phyloP scores from a whole-genome alignment of 2,113 vertebrate species.

The Azemiops feae region DNA sequence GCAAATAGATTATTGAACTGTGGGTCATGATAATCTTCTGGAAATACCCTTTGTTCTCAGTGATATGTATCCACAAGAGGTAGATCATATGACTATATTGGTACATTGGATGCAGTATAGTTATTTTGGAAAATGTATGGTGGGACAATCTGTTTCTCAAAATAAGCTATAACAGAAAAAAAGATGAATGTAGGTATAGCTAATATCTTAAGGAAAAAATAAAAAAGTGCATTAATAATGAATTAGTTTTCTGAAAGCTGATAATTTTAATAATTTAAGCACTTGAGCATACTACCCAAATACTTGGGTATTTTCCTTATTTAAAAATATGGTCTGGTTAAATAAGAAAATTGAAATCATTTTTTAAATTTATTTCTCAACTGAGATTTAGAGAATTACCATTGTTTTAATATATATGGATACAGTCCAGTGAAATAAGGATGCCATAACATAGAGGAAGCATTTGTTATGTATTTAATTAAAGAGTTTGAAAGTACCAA shows the following conservation, averaged over 20 bases:
- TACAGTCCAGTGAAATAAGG: not conserved
- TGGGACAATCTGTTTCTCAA: not conserved
- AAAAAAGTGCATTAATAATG: not conserved
- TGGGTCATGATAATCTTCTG: not conserved
- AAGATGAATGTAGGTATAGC: not conserved
- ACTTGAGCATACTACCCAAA: not conserved
- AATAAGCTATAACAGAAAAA: not conserved
- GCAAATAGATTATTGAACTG: not conserved
- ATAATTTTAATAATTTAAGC: not conserved
- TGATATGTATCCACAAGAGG: not conserved
- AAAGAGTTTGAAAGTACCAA: not conserved
- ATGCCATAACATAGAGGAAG: not conserved
- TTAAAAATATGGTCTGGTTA: slow-evolving; percentile 6
- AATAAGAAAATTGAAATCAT: not conserved
- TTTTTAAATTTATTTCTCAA: not conserved
- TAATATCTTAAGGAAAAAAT: not conserved
- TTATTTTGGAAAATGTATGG: not conserved
- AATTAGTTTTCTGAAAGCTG: not conserved
- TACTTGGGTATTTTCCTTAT: not conserved
- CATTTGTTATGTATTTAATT: not conserved
- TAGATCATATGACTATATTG: not conserved
- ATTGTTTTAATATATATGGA: not conserved
- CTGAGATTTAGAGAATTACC: slow-evolving; percentile 17
- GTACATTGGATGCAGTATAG: not conserved
- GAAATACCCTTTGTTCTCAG: not conserved